Conservation (phyloP, 2,797 vertebrate species). For the Chanos chanos region DNA sequence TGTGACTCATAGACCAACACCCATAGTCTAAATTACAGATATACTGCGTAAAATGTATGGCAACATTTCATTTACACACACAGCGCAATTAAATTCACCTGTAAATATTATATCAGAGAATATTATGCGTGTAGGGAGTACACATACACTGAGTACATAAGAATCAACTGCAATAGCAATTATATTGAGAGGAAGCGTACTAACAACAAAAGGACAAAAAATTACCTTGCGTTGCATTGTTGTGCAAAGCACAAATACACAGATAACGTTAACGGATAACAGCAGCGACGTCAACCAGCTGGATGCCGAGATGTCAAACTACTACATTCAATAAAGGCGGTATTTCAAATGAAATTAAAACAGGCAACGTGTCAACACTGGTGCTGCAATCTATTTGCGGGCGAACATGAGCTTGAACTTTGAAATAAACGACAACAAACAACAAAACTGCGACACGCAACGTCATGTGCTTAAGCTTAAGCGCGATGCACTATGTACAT, state of each 20-base stretch:
- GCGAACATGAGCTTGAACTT: not conserved
- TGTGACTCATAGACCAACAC: constrained; percentile 14
- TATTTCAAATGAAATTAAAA: not conserved
- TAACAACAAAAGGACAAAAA: not conserved
- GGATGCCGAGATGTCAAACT: constrained; percentile 20
- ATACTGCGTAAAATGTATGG: not conserved
- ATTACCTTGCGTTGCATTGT: not conserved
- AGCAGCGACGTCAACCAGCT: not conserved
- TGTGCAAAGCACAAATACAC: not conserved
- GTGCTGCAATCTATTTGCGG: not conserved
- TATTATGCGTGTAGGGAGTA: too few relatives aligned
- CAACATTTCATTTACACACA: not conserved
- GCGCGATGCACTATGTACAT: constrained; percentile 18
- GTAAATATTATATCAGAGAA: too few relatives aligned
- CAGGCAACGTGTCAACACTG: not conserved
- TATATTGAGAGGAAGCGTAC: not conserved
- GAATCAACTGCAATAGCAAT: too few relatives aligned
- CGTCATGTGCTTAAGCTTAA: not conserved
- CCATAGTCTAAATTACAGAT: constrained; percentile 1
- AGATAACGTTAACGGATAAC: not conserved
- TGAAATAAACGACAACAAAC: not conserved
- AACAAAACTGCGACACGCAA: constrained; percentile 37
- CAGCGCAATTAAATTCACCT: too few relatives aligned
- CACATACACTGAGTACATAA: too few relatives aligned
- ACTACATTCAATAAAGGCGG: constrained; percentile 29